phyloP scores from a whole-genome alignment of 2,888 invertebrate genomes.

The Agrochola lychnidis region DNA sequence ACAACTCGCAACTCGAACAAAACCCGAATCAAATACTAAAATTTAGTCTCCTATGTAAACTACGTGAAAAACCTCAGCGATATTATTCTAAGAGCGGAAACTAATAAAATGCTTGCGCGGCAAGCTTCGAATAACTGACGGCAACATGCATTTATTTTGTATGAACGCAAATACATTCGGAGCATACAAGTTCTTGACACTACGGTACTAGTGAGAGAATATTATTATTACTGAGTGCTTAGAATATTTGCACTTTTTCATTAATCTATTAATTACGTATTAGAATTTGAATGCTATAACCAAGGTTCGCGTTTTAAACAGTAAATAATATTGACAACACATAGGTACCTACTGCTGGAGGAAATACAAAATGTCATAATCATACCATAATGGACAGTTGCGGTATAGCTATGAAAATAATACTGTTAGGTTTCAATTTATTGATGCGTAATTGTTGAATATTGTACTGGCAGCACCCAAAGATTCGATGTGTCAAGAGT shows the following conservation, averaged over 20 bases:
- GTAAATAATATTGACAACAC: not conserved
- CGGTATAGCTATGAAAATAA: no score
- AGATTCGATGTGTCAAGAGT: no score
- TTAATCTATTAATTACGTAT: not conserved
- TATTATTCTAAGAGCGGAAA: constrained; percentile 27
- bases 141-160: constrained; percentile 43
- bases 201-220: not conserved
- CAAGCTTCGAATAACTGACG: constrained; percentile 23
- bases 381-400: no score
- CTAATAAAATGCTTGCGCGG: constrained; percentile 48
- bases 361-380: not conserved
- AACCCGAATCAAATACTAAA: not conserved
- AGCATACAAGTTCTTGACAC: constrained; percentile 27
- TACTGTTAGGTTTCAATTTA: no score
- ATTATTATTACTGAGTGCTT: not conserved
- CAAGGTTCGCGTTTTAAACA: not conserved
- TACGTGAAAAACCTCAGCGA: constrained; percentile 17
- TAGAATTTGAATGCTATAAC: not conserved
- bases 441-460: no score
- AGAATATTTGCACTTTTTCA: not conserved
- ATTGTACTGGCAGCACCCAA: no score
- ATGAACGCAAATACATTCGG: constrained; percentile 23
- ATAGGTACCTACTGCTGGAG: not conserved
- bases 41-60: not conserved
- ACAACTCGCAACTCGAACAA: not conserved